Evolutionary conservation across 2,888 invertebrate genomes (phyloP), one percentile per base, ranked within the genome.

Genomic region (Galeruca laticollis): DNA sequence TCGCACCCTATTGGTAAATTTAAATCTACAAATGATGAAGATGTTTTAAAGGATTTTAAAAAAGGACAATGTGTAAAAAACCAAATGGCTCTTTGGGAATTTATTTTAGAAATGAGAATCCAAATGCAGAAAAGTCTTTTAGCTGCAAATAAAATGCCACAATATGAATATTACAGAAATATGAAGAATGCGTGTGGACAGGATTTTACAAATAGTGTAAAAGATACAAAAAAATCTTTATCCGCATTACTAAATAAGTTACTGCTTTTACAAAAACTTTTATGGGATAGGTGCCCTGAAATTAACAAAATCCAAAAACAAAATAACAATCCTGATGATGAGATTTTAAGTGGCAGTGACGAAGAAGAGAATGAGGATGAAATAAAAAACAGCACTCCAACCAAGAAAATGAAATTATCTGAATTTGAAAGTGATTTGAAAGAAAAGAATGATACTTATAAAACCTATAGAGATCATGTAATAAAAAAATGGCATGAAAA

Each of bases 401-500:
- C 73, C 52, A 89, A 87, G 79, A 89, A 88, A 84, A 85, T 87
- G 47, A 91, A 89, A 83, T 78, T 91, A 5, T 83, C 84, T 52
- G 89, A 92, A 18, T 92, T 89, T 80, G 90, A 90, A 76, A 82
- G 84, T 57, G 86, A 89, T 72, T 84, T 94, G 37, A 81, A 87
- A 9, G 85, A 85, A 9, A 86, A 88, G 51, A 91, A 93, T 79
- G 86, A 89, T 75, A 84, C 86, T 2, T 94, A 93, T 74, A 88
- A 86, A 75, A 81, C 87, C 8, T 94, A 92, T 80, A 90, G 97
- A 82, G 92, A 97, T 81, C 86, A 90, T 0, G 92, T 94, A 9
- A 92, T 99, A 71, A 92, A 95, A 77, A 97, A 97, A 84, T 98
- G 98, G 98, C 94, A 97, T 85, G 96, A 97, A 72, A 96, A 96